Conservation (phyloP, 2,797 vertebrate genomes). For the Chrysocyon brachyurus region DNA sequence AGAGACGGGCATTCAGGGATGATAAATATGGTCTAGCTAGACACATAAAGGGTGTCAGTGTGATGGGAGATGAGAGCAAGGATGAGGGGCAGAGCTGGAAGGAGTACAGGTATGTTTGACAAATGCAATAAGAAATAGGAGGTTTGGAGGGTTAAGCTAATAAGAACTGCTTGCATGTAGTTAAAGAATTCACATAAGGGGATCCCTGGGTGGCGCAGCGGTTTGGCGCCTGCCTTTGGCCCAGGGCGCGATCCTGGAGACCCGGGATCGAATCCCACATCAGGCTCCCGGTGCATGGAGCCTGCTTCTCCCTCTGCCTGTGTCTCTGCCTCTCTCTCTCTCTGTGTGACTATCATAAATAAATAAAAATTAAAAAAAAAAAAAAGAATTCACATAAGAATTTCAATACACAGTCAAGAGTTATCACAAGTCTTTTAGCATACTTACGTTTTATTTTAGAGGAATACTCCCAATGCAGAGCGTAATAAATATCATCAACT, state of each 20-base stretch:
- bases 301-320: too few species aligned
- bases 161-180: background rate
- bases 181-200: background rate
- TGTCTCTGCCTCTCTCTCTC: too few species aligned
- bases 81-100: background rate
- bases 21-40: background rate
- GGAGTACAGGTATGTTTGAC: background rate
- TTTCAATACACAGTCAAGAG: background rate
- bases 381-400: background rate
- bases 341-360: too few species aligned
- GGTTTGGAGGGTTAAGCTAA: background rate
- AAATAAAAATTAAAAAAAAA: too few species aligned
- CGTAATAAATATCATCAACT: constrained; percentile 27
- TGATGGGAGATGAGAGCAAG: background rate
- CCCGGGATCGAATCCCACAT: too few species aligned
- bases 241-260: too few species aligned
- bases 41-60: background rate
- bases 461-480: constrained; percentile 22
- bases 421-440: background rate
- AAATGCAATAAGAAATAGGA: background rate
- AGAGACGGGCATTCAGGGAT: constrained; percentile 28
- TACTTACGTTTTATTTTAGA: constrained; percentile 20
- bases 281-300: too few species aligned
- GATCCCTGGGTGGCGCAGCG: too few species aligned
- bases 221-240: too few species aligned